Evolutionary conservation across 1,140 invertebrate genomes (phyloP), one percentile per base, ranked within the genome.

Genomic region (Carcinoscorpius rotundicauda): DNA sequence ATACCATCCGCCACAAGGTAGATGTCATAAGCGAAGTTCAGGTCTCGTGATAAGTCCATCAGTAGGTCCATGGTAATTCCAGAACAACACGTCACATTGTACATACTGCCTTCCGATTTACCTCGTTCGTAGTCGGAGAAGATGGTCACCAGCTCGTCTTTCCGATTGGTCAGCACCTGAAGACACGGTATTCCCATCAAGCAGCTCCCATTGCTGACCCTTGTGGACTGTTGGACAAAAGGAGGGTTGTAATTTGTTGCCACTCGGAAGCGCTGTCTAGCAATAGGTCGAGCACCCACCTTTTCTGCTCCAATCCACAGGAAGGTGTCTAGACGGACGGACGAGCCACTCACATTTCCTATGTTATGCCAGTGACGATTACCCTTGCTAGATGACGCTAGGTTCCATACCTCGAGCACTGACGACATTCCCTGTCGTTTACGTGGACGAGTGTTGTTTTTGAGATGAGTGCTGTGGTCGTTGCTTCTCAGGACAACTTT

Each of bases 31-130:
- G 91, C 87, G 74, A 95, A 94, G 72, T 88, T 85, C 62, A 95
- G 76, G 76, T 95, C 91, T 71, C 86, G 82, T 8, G 88, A 86
- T 61, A 95, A 82, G 72, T 88, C 85, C 72, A 88, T 84, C 68
- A 94, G 78, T n/a, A 96, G 78, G 76, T 94, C 91, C 82, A 95
- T 92, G 8, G 88, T 83, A 50, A 93, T 80, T n/a, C 91, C 92
- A 58, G 90, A 89, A 75, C 91, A 95, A 73, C 93, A 96, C 70
- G 86, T 84, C 3, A 89, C 72, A 50, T 76, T 74, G 70, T 81
- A 82, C 4, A 72, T 66, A 51, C 71, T 69, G 29, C 65, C 60
- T 69, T 65, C 61, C 0, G 51, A 63, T 10, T 66, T 49, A 8
- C 64, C 66, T 11, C 63, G 66, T 11, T 55, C 64, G 63, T 66